Evolutionary conservation across 2,797 vertebrate genomes (phyloP).

Genomic region (Hemitrygon akajei): DNA sequence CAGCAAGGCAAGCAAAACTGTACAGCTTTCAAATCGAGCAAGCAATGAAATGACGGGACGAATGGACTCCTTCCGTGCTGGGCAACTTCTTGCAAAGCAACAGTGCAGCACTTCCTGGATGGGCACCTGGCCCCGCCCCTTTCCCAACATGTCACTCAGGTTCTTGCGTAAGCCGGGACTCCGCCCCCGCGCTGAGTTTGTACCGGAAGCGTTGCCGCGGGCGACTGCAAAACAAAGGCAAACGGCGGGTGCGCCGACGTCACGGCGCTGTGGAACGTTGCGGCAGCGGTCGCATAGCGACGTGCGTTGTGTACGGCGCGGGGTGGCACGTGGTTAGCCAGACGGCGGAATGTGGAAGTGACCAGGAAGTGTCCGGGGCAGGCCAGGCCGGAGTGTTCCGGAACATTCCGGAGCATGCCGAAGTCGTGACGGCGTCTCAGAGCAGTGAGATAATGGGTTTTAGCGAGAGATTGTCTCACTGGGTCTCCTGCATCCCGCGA

Average conservation of each 20-base stretch:
- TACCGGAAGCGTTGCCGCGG: slow-evolving; percentile 25
- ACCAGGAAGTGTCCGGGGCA: background rate
- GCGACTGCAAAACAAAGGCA: slow-evolving; percentile 1
- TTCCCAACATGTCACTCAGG: background rate
- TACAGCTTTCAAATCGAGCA: background rate
- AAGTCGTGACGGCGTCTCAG: background rate
- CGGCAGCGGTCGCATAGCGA: background rate
- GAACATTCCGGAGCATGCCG: background rate
- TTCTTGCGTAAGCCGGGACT: background rate
- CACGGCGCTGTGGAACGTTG: slow-evolving; percentile 23
- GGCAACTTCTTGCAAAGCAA: no score
- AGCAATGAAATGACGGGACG: background rate
- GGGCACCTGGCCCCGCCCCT: background rate
- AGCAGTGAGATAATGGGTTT: no score
- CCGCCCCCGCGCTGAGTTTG: background rate
- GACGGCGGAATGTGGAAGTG: background rate
- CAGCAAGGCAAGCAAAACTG: no score
- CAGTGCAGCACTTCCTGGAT: background rate
- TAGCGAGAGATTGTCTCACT: no score
- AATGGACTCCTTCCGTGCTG: background rate
- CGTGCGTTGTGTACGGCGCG: background rate
- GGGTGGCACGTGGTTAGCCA: background rate
- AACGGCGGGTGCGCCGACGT: background rate
- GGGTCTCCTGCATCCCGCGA: no score
- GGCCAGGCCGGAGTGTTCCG: no score